phyloP scores from a whole-genome alignment of 2,113 vertebrate genomes.

The Chrysochloris asiatica region DNA sequence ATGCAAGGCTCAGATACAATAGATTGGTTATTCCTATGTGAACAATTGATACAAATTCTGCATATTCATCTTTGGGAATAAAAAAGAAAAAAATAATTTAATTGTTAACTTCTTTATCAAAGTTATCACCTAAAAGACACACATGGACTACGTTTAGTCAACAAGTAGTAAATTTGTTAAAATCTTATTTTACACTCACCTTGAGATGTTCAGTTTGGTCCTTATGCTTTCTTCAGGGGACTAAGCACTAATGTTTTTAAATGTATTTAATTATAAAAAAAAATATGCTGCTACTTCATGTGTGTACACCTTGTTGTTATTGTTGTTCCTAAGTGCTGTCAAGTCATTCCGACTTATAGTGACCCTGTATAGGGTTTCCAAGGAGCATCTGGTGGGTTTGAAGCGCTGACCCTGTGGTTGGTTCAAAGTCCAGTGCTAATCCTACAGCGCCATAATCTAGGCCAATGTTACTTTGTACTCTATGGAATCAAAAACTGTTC shows the following conservation, averaged over 20 bases:
- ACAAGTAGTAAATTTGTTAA: neutral
- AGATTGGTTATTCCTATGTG: slow-evolving; percentile 36
- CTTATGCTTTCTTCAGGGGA: neutral
- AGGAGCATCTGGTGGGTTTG: too few relatives aligned
- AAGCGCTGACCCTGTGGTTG: too few relatives aligned
- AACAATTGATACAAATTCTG: slow-evolving; percentile 65
- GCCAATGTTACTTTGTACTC: neutral
- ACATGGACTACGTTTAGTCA: neutral
- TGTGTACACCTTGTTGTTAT: neutral
- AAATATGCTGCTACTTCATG: neutral
- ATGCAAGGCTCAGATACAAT: slow-evolving; percentile 61
- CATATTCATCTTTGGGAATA: slow-evolving; percentile 57
- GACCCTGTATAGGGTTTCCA: too few relatives aligned
- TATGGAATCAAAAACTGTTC: neutral
- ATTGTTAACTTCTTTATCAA: slow-evolving; percentile 9
- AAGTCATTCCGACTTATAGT: too few relatives aligned
- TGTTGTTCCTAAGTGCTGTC: too few relatives aligned
- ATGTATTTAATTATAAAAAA: neutral
- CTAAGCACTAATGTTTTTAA: neutral
- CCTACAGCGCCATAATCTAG: neutral
- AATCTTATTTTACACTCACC: neutral
- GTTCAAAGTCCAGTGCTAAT: too few relatives aligned
- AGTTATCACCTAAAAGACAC: slow-evolving; percentile 61
- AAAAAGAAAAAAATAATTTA: slow-evolving; percentile 55
- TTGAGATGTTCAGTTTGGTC: neutral